A percentile compares a stretch with the other conserved stretches of the same genome.
Conservation (phyloP, 2,113 vertebrate species). For the Egretta garzetta region DNA sequence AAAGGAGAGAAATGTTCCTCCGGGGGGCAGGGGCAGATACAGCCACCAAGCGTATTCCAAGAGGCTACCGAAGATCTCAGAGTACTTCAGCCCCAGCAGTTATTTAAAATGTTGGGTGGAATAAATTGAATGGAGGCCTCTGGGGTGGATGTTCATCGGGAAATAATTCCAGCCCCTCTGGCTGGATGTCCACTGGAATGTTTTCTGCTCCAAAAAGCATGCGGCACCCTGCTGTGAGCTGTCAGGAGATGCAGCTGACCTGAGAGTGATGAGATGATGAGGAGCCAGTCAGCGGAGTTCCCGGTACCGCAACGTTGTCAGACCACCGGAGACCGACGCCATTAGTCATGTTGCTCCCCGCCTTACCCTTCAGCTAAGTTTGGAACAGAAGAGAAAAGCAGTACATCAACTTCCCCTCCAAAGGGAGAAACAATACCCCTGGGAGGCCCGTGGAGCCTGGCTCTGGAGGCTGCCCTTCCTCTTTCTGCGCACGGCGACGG, state of each 20-base stretch:
- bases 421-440: background rate
- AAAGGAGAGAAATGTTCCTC: background rate
- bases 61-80: background rate
- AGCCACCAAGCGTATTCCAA: background rate
- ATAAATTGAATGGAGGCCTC: background rate
- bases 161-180: background rate
- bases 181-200: background rate
- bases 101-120: background rate
- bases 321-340: background rate
- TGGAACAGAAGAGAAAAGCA: background rate
- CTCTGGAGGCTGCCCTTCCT: background rate
- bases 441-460: background rate
- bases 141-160: background rate
- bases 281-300: background rate
- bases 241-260: background rate
- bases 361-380: background rate
- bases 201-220: background rate
- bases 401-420: background rate
- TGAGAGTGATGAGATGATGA: background rate
- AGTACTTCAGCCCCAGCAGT: background rate
- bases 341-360: background rate
- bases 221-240: background rate
- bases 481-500: rapidly evolving
- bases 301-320: background rate
- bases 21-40: background rate